Evolutionary conservation across 2,888 invertebrate genomes (phyloP).

Genomic region (Tridacna gigas): DNA sequence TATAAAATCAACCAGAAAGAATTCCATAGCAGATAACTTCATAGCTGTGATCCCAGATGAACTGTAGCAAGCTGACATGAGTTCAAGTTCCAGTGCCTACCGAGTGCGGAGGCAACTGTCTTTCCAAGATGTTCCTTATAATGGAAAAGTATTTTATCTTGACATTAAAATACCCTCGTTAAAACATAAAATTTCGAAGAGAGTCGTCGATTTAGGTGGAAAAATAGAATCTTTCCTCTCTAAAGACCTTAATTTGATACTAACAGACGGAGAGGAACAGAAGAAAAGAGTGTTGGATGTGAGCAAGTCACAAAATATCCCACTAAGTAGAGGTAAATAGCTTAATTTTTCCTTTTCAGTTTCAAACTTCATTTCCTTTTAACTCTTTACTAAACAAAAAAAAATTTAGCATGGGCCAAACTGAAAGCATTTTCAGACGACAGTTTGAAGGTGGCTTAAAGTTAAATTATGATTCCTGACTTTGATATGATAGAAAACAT

Average conservation of each 20-base stretch:
- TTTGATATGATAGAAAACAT: no score
- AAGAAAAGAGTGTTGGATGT: not conserved
- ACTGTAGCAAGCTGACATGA: slow-evolving; percentile 30
- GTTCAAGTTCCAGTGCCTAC: slow-evolving; percentile 46
- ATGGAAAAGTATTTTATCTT: slow-evolving; percentile 62
- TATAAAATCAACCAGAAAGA: not conserved
- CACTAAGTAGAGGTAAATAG: slow-evolving; percentile 64
- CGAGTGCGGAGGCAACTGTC: slow-evolving; percentile 62
- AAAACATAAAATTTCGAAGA: slow-evolving; percentile 52
- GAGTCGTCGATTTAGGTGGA: slow-evolving; percentile 64
- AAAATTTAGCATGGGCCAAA: no score
- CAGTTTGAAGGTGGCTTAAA: no score
- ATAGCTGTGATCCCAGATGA: not conserved
- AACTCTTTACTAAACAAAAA: no score
- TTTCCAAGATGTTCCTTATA: slow-evolving; percentile 60
- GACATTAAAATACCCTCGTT: slow-evolving; percentile 61
- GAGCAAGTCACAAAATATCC: slow-evolving; percentile 29
- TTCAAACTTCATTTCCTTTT: no score
- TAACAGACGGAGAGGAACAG: slow-evolving; percentile 8
- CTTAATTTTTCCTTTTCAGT: no score
- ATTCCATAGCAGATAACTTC: not conserved
- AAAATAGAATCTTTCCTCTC: slow-evolving; percentile 67
- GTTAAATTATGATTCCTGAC: no score
- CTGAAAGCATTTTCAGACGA: no score
- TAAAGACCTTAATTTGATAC: slow-evolving; percentile 62